Evolutionary conservation across 2,888 invertebrate genomes (phyloP).

Genomic region (Oligia strigilis): DNA sequence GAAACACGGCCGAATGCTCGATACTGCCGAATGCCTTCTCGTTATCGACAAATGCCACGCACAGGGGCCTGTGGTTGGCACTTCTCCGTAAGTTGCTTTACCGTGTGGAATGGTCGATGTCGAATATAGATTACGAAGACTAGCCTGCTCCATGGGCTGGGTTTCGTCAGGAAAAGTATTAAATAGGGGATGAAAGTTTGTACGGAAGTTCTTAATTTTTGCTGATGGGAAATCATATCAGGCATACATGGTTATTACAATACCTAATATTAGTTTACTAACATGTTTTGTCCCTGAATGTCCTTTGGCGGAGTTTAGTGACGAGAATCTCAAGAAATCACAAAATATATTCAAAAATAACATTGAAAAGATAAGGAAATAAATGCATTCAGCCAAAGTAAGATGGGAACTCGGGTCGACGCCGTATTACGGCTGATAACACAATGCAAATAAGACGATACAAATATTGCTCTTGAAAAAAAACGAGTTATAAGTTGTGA

Average conservation of each 20-base stretch:
- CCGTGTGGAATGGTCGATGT: background rate
- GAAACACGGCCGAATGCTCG: background rate
- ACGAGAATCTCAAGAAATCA: background rate
- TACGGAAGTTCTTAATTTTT: too few species aligned
- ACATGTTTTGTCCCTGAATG: background rate
- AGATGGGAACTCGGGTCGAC: background rate
- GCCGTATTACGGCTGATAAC: background rate
- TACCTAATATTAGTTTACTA: background rate
- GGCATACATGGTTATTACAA: background rate
- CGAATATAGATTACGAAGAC: background rate
- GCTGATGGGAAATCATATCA: background rate
- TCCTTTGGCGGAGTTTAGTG: background rate
- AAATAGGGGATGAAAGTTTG: background rate
- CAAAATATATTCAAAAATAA: background rate
- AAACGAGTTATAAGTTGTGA: constrained; percentile 20
- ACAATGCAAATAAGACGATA: background rate
- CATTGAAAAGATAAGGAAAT: background rate
- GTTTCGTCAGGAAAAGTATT: background rate
- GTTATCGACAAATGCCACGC: background rate
- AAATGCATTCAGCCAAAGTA: background rate
- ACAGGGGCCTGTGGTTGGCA: background rate
- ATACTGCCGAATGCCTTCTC: background rate
- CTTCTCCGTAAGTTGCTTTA: too few species aligned
- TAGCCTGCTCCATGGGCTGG: background rate
- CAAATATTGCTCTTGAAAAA: background rate